Percentiles rank a stretch among this genome's conserved stretches.
These are phyloP conservation scores for Trypoxylon attenuatum DNA, from an alignment of 2,888 invertebrate genomes.

Conservation along the genomic window DNA sequence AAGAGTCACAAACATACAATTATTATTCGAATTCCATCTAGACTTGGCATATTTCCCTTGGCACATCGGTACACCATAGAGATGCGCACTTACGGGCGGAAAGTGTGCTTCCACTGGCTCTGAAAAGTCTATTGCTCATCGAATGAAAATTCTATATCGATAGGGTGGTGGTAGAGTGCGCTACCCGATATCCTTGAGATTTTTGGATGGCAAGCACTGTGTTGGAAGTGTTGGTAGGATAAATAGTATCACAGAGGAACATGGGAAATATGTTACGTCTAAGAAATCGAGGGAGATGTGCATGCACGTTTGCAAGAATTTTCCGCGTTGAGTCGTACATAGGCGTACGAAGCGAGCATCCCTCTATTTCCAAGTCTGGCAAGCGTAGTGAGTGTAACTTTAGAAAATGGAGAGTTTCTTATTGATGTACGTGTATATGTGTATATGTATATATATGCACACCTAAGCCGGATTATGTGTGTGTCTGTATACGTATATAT, in stretches of 20 bases:
- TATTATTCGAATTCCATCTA: conserved; percentile 55
- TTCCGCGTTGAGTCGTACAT: conserved; percentile 66
- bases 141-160: not conserved
- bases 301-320: conserved; percentile 73
- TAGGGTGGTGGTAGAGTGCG: too few relatives aligned
- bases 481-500: conserved; percentile 36
- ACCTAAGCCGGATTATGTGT: conserved; percentile 24
- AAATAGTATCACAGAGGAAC: not conserved
- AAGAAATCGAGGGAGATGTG: conserved; percentile 72
- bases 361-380: conserved; percentile 73
- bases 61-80: not conserved
- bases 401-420: conserved; percentile 46
- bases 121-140: not conserved
- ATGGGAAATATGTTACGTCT: conserved; percentile 61
- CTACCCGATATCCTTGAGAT: not conserved
- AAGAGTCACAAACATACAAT: conserved; percentile 64
- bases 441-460: conserved; percentile 47
- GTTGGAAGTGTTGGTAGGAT: not conserved
- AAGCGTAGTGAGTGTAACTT: conserved; percentile 70
- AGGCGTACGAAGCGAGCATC: conserved; percentile 72
- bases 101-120: too few relatives aligned
- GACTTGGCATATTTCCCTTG: conserved; percentile 54
- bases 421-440: conserved; percentile 54
- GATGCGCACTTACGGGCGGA: not conserved
- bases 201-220: not conserved